These are phyloP conservation scores for Babyrousa celebensis DNA, from an alignment of 2,797 vertebrate species.

Conservation along the genomic window DNA sequence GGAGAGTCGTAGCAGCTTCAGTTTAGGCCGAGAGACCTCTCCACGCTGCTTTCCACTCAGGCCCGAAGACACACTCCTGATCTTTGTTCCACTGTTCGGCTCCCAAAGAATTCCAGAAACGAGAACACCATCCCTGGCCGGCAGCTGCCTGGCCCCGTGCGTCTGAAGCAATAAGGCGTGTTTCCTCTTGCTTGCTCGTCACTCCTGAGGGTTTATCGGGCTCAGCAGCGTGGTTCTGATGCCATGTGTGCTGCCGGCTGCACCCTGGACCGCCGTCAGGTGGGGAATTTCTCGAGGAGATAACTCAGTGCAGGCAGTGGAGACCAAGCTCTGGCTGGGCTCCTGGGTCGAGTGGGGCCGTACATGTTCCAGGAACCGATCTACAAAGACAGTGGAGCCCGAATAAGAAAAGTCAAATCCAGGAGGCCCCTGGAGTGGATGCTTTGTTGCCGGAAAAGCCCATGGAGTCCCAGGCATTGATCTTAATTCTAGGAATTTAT, in stretches of 20 bases:
- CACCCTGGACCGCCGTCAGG: not conserved
- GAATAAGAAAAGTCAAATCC: not conserved
- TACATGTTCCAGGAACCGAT: not conserved
- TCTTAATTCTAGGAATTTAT: not conserved
- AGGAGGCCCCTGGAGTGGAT: not conserved
- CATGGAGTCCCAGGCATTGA: not conserved
- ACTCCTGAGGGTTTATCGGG: not conserved
- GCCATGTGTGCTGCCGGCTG: not conserved
- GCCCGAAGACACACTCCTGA: not conserved
- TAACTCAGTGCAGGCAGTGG: not conserved
- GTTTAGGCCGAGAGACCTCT: not conserved
- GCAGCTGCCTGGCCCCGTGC: not conserved
- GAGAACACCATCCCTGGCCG: not conserved
- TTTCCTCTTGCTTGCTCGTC: not conserved
- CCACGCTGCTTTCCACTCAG: not conserved
- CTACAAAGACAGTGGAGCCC: not conserved
- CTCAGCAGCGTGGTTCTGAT: not conserved
- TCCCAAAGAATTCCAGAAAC: constrained; percentile 54
- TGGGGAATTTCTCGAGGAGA: not conserved
- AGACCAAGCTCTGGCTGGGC: too few relatives aligned
- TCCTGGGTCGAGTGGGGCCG: not conserved
- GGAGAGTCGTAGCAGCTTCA: not conserved
- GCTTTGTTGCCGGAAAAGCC: not conserved
- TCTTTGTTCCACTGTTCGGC: not conserved
- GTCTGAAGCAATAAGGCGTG: not conserved